Conservation (phyloP, 2,113 vertebrate species). For the Lepus europaeus region DNA sequence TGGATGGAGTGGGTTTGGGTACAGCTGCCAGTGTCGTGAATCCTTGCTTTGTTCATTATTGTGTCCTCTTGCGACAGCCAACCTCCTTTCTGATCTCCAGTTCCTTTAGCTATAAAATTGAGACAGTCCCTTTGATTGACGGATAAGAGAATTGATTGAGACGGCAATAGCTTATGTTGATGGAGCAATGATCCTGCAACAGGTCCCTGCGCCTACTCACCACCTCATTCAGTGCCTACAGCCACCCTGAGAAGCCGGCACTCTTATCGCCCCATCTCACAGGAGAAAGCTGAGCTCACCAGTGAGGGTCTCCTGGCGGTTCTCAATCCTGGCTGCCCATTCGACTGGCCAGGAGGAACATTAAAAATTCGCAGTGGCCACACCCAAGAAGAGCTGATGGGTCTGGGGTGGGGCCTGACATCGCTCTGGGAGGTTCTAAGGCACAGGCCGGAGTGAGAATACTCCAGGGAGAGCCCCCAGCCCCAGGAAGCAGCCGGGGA, state of each 20-base stretch:
- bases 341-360: neutral
- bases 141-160: neutral
- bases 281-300: neutral
- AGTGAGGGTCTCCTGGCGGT: neutral
- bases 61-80: neutral
- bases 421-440: neutral
- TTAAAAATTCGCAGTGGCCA: neutral
- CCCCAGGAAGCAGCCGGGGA: neutral
- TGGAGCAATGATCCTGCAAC: neutral
- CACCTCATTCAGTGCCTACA: neutral
- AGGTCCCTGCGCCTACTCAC: neutral
- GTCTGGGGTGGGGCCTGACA: neutral
- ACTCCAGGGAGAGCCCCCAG: neutral
- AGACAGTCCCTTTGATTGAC: neutral
- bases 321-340: neutral
- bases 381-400: neutral
- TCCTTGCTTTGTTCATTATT: neutral
- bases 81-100: neutral
- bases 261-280: neutral
- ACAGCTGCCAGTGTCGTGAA: neutral
- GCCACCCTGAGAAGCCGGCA: neutral
- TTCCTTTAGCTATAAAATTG: neutral
- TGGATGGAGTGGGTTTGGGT: neutral
- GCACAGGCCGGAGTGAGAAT: neutral
- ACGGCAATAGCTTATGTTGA: neutral